phyloP scores from a whole-genome alignment of 2,113 vertebrate species.

The Sigmodon hispidus region DNA sequence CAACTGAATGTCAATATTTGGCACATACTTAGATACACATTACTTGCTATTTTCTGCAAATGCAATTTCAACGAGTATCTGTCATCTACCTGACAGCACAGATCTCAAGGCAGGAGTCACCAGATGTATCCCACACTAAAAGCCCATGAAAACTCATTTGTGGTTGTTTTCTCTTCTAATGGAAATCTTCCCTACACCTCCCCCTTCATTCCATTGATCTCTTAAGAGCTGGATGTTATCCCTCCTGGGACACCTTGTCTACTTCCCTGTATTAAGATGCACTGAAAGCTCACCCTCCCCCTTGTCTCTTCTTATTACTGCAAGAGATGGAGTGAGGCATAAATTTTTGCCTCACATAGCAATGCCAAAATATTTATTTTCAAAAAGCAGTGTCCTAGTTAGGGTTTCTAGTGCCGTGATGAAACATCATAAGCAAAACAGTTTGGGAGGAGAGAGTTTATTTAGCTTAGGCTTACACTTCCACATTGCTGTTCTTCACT shows the following conservation, averaged over 20 bases:
- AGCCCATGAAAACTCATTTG: neutral
- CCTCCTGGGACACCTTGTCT: neutral
- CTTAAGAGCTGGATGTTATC: neutral
- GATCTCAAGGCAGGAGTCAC: neutral
- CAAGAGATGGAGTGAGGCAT: neutral
- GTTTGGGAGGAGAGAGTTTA: neutral
- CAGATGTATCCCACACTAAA: neutral
- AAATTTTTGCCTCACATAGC: neutral
- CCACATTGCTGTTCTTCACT: neutral
- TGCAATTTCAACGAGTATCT: neutral
- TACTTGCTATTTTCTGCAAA: constrained; percentile 4
- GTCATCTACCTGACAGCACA: too few relatives aligned
- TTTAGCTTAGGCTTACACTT: neutral
- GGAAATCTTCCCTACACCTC: neutral
- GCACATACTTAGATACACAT: neutral
- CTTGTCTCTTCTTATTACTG: neutral
- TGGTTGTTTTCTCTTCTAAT: neutral
- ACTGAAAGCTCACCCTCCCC: neutral
- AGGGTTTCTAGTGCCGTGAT: neutral
- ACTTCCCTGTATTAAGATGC: neutral
- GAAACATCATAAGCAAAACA: neutral
- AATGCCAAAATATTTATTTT: neutral
- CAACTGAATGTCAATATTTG: neutral
- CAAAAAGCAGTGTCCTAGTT: neutral
- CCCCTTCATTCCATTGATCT: neutral